Conservation (phyloP, 2,113 vertebrate genomes). For the Orcinus orca region DNA sequence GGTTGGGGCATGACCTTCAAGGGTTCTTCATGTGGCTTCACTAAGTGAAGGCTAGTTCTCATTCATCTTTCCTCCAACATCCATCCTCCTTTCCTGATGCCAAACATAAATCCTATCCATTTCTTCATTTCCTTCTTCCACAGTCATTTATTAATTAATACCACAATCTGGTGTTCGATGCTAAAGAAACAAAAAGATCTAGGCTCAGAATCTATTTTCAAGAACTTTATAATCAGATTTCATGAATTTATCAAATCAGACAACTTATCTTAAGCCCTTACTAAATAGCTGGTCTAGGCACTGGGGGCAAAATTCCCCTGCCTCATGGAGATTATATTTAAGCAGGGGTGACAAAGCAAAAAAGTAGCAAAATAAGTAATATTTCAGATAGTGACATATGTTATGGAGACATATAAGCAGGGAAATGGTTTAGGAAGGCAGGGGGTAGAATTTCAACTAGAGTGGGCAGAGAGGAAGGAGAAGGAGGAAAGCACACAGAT, state of each 20-base stretch:
- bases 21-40: background rate
- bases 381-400: background rate
- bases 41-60: background rate
- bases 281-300: background rate
- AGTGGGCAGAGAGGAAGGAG: background rate
- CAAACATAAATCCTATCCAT: background rate
- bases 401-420: background rate
- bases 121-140: background rate
- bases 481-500: background rate
- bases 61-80: accelerated
- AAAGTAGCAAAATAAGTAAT: background rate
- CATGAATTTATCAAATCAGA: background rate
- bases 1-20: accelerated
- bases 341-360: background rate
- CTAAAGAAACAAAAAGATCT: background rate
- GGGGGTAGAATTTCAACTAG: background rate
- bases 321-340: background rate
- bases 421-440: no score
- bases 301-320: background rate
- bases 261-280: background rate
- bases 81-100: no score
- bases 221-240: background rate
- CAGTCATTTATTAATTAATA: background rate
- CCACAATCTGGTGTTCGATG: background rate
- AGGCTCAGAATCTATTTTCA: background rate